Evolutionary conservation across 1,140 invertebrate genomes (phyloP), one percentile per base, ranked within the genome.

Genomic region (Apis florea): DNA sequence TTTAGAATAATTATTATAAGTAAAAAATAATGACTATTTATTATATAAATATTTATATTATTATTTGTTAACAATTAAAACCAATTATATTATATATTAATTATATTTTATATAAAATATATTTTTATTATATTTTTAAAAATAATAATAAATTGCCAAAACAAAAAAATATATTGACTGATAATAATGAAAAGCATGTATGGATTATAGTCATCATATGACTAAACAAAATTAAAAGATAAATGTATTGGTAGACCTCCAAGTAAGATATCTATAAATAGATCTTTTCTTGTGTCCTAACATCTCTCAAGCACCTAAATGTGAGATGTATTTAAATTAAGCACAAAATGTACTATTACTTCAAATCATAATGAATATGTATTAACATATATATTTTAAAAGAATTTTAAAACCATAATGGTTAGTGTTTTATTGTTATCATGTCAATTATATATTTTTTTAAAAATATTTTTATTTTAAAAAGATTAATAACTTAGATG

Each of bases 261-360:
- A 93, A 93, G 82, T 82, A 88, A 89, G 90, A 79, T 70, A 79
- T 82, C 91, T 93, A 93, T 91, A 92, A 93, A 93, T 93, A 93
- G 92, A 92, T 82, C 86, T 90, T 92, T 92, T 92, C 88, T 90
- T 85, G 85, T 89, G 79, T 85, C 82, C 79, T 88, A 87, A 86
- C 78, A 85, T 91, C 89, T 87, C 85, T 84, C 81, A 92, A 90
- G 89, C 89, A 89, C 84, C 83, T 87, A 79, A 87, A 90, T 89
- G 79, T 86, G 70, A 89, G 79, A 84, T 72, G 67, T 79, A 79
- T 72, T 83, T 69, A 75, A 79, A 73, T 72, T 26, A 67, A 86
- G 54, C 68, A 74, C 26, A 70, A 61, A 84, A 58, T 73, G n/a
- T 51, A 49, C 51, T 53, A 10, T 54, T 64, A 47, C 19, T 75